Evolutionary conservation across 2,888 invertebrate species (phyloP).

Genomic region (Ganaspis brasiliensis): DNA sequence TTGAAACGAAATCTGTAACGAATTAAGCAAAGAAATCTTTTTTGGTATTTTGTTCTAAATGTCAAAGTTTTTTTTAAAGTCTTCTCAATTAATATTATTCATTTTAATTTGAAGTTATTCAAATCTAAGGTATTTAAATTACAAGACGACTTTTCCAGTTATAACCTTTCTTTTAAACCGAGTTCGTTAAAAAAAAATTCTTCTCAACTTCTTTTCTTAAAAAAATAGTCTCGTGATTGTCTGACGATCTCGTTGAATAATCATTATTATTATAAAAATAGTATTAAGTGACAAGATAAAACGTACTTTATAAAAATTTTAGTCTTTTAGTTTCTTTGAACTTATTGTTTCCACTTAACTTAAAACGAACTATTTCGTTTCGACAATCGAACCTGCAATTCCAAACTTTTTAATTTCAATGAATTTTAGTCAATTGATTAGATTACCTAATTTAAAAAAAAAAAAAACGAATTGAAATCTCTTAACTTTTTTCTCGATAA

Average conservation of each 20-base stretch:
- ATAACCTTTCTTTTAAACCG: too few relatives aligned
- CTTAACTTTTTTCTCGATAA: background rate
- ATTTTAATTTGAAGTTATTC: too few relatives aligned
- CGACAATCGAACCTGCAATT: background rate
- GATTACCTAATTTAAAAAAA: background rate
- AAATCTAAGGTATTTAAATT: too few relatives aligned
- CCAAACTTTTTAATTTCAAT: background rate
- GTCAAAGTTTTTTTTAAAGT: too few relatives aligned
- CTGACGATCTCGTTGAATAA: background rate
- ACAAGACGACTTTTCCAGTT: too few relatives aligned
- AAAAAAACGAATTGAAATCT: background rate
- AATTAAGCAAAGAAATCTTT: too few relatives aligned
- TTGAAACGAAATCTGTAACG: too few relatives aligned
- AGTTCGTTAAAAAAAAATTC: background rate
- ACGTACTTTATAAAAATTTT: constrained; percentile 21
- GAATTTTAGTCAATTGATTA: background rate
- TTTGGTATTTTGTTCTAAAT: too few relatives aligned
- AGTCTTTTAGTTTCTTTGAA: background rate
- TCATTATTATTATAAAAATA: constrained; percentile 27
- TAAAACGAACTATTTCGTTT: background rate
- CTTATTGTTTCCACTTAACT: constrained; percentile 5
- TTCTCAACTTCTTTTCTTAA: background rate
- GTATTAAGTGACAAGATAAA: constrained; percentile 20
- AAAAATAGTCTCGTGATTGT: background rate
- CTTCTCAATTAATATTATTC: too few relatives aligned